Conservation (phyloP, 2,888 invertebrate species). For the Sepioteuthis lessoniana region DNA sequence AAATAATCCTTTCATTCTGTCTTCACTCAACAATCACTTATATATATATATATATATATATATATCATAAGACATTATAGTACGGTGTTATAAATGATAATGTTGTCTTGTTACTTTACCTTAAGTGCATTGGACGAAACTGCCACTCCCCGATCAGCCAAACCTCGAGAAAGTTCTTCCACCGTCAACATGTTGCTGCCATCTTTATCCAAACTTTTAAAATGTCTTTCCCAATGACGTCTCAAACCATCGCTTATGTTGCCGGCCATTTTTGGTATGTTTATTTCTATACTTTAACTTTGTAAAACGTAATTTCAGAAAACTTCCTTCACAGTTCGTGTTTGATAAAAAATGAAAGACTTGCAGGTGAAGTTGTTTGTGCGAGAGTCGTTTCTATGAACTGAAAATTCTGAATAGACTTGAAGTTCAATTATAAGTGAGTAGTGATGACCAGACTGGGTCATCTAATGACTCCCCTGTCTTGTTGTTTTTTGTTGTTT, state of each 20-base stretch:
- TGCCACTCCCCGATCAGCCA: not conserved
- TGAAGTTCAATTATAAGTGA: conserved; percentile 1
- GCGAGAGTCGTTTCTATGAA: not conserved
- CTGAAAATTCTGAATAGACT: not conserved
- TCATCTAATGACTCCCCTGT: not conserved
- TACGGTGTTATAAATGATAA: not conserved
- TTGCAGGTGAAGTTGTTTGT: not conserved
- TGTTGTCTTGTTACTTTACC: not conserved
- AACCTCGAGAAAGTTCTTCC: conserved; percentile 12
- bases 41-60: too few relatives aligned
- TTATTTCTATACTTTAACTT: too few relatives aligned
- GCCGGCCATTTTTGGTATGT: not conserved
- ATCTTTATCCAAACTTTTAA: conserved; percentile 17
- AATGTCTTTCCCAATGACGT: conserved; percentile 1
- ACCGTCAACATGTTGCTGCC: not conserved
- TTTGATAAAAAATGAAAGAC: not conserved
- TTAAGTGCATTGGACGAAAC: not conserved
- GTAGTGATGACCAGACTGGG: not conserved
- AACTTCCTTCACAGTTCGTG: not conserved
- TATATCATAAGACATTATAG: too few relatives aligned
- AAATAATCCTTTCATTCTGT: too few relatives aligned
- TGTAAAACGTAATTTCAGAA: too few relatives aligned
- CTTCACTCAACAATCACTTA: too few relatives aligned
- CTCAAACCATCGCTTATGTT: not conserved
- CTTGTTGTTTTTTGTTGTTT: not conserved